These are phyloP conservation scores for Pachyuromys duprasi DNA, from an alignment of 2,797 vertebrate species.

Conservation along the genomic window DNA sequence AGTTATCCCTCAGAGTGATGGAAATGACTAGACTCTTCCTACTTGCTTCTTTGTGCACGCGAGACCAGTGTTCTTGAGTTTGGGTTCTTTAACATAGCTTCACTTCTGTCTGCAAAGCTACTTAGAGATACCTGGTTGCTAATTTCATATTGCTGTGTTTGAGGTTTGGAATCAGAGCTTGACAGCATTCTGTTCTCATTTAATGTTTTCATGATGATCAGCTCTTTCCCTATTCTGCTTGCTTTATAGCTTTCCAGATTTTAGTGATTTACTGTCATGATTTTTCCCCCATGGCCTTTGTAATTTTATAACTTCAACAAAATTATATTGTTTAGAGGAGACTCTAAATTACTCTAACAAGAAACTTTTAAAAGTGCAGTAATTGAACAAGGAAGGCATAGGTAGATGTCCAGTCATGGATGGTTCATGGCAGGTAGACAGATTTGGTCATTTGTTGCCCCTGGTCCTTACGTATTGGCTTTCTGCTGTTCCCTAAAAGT, in stretches of 20 bases:
- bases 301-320: constrained; percentile 15
- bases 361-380: constrained; percentile 8
- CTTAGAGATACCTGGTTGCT: not conserved
- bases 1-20: not conserved
- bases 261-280: not conserved
- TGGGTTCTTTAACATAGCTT: not conserved
- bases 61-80: not conserved
- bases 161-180: not conserved
- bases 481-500: not conserved
- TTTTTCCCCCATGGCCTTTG: not conserved
- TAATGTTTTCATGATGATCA: not conserved
- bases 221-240: not conserved
- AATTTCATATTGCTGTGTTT: not conserved
- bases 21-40: not conserved
- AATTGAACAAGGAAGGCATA: not conserved
- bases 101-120: not conserved
- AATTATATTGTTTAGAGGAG: not conserved
- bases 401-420: not conserved
- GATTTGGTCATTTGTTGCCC: not conserved
- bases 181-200: not conserved
- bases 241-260: constrained; percentile 8
- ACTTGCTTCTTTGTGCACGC: not conserved
- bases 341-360: not conserved
- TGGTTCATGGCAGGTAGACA: not conserved
- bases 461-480: not conserved